Evolutionary conservation across 1,140 invertebrate species (phyloP).

Genomic region (Bilobella aurantiaca): DNA sequence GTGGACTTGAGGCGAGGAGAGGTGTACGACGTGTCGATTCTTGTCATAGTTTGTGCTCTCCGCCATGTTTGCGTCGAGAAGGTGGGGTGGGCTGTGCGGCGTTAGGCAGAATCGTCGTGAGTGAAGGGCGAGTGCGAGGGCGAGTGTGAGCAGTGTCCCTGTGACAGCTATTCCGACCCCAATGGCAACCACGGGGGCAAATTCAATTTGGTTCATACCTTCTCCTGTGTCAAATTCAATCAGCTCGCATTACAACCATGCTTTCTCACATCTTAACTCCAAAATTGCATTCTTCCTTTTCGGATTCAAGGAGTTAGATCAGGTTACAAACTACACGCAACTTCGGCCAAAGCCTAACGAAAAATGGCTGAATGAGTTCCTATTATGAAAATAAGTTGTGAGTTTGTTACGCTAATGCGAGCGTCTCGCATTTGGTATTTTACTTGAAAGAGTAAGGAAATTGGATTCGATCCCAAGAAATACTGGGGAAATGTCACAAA

Average conservation of each 20-base stretch:
- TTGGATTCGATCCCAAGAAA: no score
- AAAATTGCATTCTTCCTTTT: conserved; percentile 1
- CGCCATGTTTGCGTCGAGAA: conserved; percentile 8
- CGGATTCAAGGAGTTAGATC: no score
- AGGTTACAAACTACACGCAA: no score
- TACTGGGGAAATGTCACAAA: no score
- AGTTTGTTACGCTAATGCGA: no score
- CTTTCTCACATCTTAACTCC: not conserved
- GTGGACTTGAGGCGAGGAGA: conserved; percentile 10
- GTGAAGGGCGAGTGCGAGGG: conserved; percentile 28
- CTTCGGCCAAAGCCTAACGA: not conserved
- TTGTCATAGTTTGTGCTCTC: conserved; percentile 24
- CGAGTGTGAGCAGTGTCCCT: conserved; percentile 29
- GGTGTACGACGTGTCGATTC: conserved; percentile 4
- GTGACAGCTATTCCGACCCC: conserved; percentile 30
- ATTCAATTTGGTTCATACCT: conserved; percentile 29
- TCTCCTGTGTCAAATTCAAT: conserved; percentile 28
- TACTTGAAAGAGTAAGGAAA: no score
- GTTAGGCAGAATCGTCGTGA: conserved; percentile 21
- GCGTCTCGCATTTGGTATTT: no score
- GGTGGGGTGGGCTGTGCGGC: not conserved
- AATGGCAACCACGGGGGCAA: conserved; percentile 31
- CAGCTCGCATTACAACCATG: conserved; percentile 21
- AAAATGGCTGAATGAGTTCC: no score
- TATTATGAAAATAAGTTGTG: no score